Percentiles rank a stretch among this genome's conserved stretches.
Conservation (phyloP, 1,140 invertebrate species). For the Halictus rubicundus region DNA sequence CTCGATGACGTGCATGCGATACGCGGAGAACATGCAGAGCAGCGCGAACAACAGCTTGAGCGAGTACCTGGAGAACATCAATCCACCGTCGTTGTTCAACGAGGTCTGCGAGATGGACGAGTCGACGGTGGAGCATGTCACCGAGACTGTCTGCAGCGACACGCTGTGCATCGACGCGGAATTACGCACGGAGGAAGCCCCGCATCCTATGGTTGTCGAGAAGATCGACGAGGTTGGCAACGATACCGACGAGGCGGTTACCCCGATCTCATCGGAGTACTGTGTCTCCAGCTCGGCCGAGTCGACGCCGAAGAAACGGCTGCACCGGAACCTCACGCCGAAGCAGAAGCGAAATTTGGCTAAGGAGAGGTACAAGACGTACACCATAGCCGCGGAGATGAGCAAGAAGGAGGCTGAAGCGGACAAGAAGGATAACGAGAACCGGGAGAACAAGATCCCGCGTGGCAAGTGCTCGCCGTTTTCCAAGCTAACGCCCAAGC, state of each 20-base stretch:
- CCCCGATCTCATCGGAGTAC: constrained; percentile 81
- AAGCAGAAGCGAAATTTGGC: constrained; percentile 87
- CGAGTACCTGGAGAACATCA: constrained; percentile 84
- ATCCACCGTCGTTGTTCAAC: constrained; percentile 84
- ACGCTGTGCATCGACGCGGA: constrained; percentile 79
- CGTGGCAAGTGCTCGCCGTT: constrained; percentile 72
- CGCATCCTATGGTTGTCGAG: constrained; percentile 55
- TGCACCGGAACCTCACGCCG: constrained; percentile 83
- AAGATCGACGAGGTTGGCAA: constrained; percentile 71
- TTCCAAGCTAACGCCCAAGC: constrained; percentile 84
- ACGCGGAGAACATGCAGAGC: constrained; percentile 71
- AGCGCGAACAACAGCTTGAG: constrained; percentile 79
- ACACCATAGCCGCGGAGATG: constrained; percentile 85
- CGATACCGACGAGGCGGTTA: constrained; percentile 79
- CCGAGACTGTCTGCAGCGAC: constrained; percentile 82
- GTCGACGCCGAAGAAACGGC: constrained; percentile 85
- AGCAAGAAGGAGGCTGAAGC: constrained; percentile 74
- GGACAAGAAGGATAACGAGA: constrained; percentile 63
- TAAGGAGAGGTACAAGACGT: constrained; percentile 89
- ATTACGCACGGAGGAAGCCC: constrained; percentile 72
- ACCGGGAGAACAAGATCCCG: constrained; percentile 53
- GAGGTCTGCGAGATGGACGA: constrained; percentile 84
- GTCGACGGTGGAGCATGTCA: constrained; percentile 82
- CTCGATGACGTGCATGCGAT: constrained; percentile 75
- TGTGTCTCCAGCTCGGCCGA: constrained; percentile 84